Conservation (phyloP, 1,140 invertebrate species). For the Lethocerus indicus region DNA sequence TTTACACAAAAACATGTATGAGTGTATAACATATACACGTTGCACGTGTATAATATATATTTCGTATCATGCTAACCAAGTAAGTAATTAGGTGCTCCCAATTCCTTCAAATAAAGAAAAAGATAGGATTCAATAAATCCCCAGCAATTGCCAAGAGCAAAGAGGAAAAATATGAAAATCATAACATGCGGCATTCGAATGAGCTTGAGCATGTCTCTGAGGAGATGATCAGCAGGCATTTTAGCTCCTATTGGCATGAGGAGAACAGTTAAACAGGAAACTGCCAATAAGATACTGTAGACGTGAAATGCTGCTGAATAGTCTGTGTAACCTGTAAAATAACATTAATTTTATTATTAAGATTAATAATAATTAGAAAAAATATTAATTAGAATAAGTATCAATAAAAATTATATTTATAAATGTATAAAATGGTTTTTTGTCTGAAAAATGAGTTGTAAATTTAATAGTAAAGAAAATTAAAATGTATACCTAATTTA, state of each 20-base stretch:
- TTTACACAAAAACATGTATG: too few species aligned
- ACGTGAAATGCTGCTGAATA: conserved; percentile 63
- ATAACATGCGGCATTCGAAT: conserved; percentile 54
- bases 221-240: conserved; percentile 49
- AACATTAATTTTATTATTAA: too few species aligned
- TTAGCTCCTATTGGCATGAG: conserved; percentile 54
- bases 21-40: too few species aligned
- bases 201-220: conserved; percentile 48
- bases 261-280: conserved; percentile 46
- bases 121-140: conserved; percentile 73
- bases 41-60: too few species aligned
- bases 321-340: conserved; percentile 45
- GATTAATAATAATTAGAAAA: too few species aligned
- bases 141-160: conserved; percentile 61
- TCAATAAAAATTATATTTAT: not conserved
- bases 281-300: conserved; percentile 45
- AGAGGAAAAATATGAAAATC: conserved; percentile 57
- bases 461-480: not conserved
- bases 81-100: conserved; percentile 60
- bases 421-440: too few species aligned
- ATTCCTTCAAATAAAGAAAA: conserved; percentile 64
- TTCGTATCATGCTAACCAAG: conserved; percentile 42
- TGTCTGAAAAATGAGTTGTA: too few species aligned
- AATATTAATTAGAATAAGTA: not conserved
- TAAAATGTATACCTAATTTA: conserved; percentile 24